Percentiles rank a stretch among this genome's conserved stretches.
Evolutionary conservation across 2,797 vertebrate genomes (phyloP).

Genomic region (Menidia menidia): DNA sequence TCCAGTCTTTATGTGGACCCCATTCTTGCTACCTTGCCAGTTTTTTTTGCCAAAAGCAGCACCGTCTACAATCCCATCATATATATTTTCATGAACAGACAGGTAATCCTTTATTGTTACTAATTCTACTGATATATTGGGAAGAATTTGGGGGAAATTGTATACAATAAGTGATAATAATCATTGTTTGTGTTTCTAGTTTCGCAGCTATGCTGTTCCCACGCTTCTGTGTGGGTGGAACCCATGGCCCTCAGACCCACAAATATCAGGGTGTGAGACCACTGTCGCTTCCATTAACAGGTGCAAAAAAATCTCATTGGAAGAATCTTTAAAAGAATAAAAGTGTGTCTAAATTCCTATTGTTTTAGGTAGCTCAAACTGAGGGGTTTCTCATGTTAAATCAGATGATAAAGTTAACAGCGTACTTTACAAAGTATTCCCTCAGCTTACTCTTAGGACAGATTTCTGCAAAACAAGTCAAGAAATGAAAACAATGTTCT

Average conservation of each 20-base stretch:
- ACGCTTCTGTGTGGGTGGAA: constrained; percentile 80
- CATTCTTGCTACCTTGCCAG: constrained; percentile 71
- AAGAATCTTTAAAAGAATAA: constrained; percentile 51
- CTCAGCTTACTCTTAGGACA: neutral
- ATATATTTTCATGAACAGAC: constrained; percentile 84
- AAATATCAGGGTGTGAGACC: constrained; percentile 56
- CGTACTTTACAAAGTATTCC: neutral
- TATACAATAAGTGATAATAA: neutral
- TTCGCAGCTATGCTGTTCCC: constrained; percentile 73
- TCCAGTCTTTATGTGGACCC: constrained; percentile 76
- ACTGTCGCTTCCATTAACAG: constrained; percentile 53
- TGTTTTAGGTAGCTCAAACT: neutral
- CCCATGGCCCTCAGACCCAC: constrained; percentile 64
- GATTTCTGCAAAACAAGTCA: neutral
- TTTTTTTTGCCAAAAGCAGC: constrained; percentile 81
- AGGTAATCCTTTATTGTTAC: constrained; percentile 54
- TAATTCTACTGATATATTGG: neutral
- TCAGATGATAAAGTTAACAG: neutral
- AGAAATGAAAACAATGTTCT: constrained; percentile 1
- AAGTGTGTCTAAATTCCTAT: neutral
- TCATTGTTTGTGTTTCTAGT: constrained; percentile 62
- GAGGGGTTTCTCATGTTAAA: neutral
- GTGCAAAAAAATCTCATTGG: constrained; percentile 56
- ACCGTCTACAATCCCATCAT: constrained; percentile 83
- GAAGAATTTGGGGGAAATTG: neutral